Conservation (phyloP, 2,797 vertebrate genomes). For the Echiichthys vipera region DNA sequence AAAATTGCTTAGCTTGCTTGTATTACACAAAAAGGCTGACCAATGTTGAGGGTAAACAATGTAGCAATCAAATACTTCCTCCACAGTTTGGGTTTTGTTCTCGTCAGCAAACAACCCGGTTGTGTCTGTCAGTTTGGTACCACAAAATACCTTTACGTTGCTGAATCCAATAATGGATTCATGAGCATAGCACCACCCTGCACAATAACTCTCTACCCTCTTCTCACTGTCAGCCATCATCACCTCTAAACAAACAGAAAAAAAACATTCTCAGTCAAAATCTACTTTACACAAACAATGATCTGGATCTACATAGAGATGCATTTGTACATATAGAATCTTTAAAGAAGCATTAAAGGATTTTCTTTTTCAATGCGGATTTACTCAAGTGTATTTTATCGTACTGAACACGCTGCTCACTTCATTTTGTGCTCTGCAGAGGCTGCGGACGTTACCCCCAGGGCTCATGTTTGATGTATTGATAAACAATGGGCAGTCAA, state of each 20-base stretch:
- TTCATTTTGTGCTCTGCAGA: constrained; percentile 60
- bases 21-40: constrained; percentile 31
- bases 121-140: constrained; percentile 27
- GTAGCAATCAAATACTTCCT: constrained; percentile 31
- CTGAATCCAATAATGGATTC: constrained; percentile 44
- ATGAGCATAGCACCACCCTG: constrained; percentile 4
- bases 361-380: constrained; percentile 66
- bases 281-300: constrained; percentile 77
- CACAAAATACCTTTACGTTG: constrained; percentile 27
- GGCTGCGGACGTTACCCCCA: constrained; percentile 37
- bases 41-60: constrained; percentile 45
- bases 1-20: constrained; percentile 30
- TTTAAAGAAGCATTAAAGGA: constrained; percentile 61
- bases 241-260: constrained; percentile 67
- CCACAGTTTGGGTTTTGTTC: constrained; percentile 28
- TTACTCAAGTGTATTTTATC: constrained; percentile 60
- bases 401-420: constrained; percentile 48
- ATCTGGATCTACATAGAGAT: constrained; percentile 77
- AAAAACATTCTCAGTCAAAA: constrained; percentile 73
- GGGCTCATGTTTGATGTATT: constrained; percentile 65
- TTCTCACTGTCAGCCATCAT: constrained; percentile 29
- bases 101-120: constrained; percentile 41
- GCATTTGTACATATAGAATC: constrained; percentile 76
- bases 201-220: constrained; percentile 31
- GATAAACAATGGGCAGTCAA: constrained; percentile 71